Base-by-base conservation (phyloP, 2,797 vertebrate genomes). In the Diplodus puntazzo region DNA sequence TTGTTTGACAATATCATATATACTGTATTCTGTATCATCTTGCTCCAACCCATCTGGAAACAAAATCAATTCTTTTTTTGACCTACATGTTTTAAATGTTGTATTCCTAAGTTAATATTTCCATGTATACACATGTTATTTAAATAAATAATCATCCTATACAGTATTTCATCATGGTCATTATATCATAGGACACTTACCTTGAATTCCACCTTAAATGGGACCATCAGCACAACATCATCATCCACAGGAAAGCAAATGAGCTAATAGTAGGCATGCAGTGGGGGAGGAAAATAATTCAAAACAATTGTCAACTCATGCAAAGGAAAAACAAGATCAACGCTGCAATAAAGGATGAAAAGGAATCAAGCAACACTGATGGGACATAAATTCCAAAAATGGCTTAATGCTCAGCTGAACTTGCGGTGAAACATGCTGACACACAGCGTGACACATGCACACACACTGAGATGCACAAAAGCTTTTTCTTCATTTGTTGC, bases 181-280 rank as follows among this genome's bases (percentile, higher is more conserved):
- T 62, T 14, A 70, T 42, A 25, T 60, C 2, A 0, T 34, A 17
- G 53, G 20, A 61, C 25, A 82, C 92, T 90, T 81, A 92, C 91
- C 92, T 89, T 45, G 18, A 69, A 39, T 45, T 59, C 18, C 57
- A 46, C 23, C 61, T 69, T 18, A 73, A 88, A 55, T 39, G 81
- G 75, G 43, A 86, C 45, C 77, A 83, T 76, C 88, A 91, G 82
- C 87, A 85, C 68, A 89, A 83, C 79, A 90, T 84, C 80, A 80
- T 77, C 79, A 89, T 83, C 93, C 92, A 85, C 84, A 77, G 87
- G 77, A 89, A 84, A 89, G 87, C 83, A 93, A 91, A 92, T 82
- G 50, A 88, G 89, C 88, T 92, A 86, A 88, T 52, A 83, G 89
- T 18, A 49, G 77, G 86, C 90, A 93, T 92, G 91, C 92, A 84